Evolutionary conservation across 1,140 invertebrate genomes (phyloP), one percentile per base, ranked within the genome.

Genomic region (Amyelois transitella): DNA sequence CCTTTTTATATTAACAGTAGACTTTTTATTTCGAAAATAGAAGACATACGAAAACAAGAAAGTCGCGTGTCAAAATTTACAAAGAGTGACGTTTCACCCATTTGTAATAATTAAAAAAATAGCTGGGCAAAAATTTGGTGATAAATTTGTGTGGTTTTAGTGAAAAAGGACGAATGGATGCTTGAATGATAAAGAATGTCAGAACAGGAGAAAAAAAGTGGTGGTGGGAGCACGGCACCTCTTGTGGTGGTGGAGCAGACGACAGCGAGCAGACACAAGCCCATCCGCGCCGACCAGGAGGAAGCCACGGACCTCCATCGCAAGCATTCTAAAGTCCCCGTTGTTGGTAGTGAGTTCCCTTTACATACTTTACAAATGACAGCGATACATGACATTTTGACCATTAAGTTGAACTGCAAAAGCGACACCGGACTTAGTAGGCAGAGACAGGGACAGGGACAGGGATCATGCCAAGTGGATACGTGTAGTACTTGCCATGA

Each of bases 41-140:
- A 86, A 83, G 66, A 63, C 61, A 53, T 24, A 12, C 53, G 64
- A 83, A 82, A 81, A 77, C 65, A 76, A 76, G 51, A 70, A 78
- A 73, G 48, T 64, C 56, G 60, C 47, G 64, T 77, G 81, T 86
- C 83, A 83, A 84, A 82, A 81, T 83, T 65, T 75, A 68, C 64
- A 75, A 71, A 76, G 59, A 66, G 80, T 82, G 80, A 86, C 80
- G 65, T 81, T 75, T 76, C 55, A 71, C 61, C 63, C 60, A 71
- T 78, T 77, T 77, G 63, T 75, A 72, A 56, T 70, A 75, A 70
- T 71, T 55, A 58, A 67, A 75, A 69, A 63, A 75, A 75, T 77
- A 75, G 66, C 72, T 64, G 58, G 53, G 55, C 59, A 65, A 65
- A 70, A 69, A 71, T 66, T 58, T 65, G 59, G 60, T 68, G 53